Base-by-base conservation (phyloP, 2,113 vertebrate genomes). In the Poeciliopsis prolifica region DNA sequence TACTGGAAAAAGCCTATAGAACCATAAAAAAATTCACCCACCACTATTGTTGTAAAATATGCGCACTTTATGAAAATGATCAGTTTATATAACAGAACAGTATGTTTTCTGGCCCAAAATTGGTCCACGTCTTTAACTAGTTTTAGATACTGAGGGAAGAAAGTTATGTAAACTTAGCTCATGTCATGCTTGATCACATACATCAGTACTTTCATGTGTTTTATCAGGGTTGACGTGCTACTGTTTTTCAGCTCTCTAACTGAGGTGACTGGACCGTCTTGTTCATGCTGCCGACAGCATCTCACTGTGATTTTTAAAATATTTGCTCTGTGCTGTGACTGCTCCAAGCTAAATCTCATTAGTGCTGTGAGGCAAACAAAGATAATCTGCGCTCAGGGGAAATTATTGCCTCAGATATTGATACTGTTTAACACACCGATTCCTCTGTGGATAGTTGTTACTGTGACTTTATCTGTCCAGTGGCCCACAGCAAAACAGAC, bases 391-490 rank as follows among this genome's bases (percentile, higher is more conserved):
- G 61, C 82, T 70, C 63, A 17, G 61, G 82, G 66, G 72, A 89
- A 85, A 79, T 72, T 15, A 82, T 78, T 78, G 69, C 30, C 19
- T 61, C 11, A 11, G 66, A 76, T 85, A 82, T 79, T 82, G 84
- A 81, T 81, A 77, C 68, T 64, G 79, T 51, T 29, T 48, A 80
- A 65, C 51, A 78, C 75, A 76, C 65, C 48, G 76, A 88, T 83
- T 74, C 33, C 65, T 70, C 48, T 65, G 62, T 74, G 71, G 37
- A 68, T 22, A 44, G 68, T 70, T 8, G 12, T 76, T 29, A 40
- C 65, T 66, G 42, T 75, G 66, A 65, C 72, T 80, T 87, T 87
- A 89, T 91, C 84, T 86, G 62, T 42, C 62, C 69, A 6, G 76
- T 68, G 65, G 65, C 75, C 67, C 44, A 33, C 44, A 15, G 65